Conservation (phyloP, 2,113 vertebrate genomes). For the Aplodontia rufa region DNA sequence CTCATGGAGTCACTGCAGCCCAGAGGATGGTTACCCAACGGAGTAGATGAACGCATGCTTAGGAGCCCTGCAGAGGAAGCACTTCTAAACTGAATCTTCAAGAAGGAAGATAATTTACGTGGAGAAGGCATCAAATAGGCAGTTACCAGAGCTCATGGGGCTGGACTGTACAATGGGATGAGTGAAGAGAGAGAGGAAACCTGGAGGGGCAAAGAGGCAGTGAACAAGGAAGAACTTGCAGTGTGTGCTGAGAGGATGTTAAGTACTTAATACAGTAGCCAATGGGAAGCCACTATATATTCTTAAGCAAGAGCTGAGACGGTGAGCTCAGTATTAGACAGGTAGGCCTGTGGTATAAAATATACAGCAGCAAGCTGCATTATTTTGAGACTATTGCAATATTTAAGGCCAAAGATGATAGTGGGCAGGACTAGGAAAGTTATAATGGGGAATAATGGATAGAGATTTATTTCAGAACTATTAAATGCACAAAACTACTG, state of each 20-base stretch:
- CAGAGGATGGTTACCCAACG: background rate
- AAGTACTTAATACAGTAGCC: background rate
- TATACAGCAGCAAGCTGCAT: background rate
- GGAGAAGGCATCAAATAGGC: background rate
- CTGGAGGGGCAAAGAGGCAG: background rate
- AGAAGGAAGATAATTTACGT: background rate
- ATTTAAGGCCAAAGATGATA: background rate
- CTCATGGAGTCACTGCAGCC: accelerated
- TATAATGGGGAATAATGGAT: background rate
- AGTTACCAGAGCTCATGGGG: no score
- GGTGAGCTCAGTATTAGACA: background rate
- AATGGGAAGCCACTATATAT: background rate
- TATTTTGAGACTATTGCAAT: background rate
- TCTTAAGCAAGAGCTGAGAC: background rate
- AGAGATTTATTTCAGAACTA: background rate
- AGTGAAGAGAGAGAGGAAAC: no score
- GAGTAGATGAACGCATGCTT: background rate
- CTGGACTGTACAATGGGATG: background rate
- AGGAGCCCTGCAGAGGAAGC: background rate
- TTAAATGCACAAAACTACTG: background rate
- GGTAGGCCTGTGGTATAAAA: background rate
- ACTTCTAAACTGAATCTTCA: background rate
- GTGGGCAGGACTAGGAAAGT: background rate
- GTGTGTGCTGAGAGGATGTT: background rate
- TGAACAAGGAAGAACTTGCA: background rate